Base-by-base conservation (phyloP, 2,113 vertebrate genomes). In the Tinamus guttatus region DNA sequence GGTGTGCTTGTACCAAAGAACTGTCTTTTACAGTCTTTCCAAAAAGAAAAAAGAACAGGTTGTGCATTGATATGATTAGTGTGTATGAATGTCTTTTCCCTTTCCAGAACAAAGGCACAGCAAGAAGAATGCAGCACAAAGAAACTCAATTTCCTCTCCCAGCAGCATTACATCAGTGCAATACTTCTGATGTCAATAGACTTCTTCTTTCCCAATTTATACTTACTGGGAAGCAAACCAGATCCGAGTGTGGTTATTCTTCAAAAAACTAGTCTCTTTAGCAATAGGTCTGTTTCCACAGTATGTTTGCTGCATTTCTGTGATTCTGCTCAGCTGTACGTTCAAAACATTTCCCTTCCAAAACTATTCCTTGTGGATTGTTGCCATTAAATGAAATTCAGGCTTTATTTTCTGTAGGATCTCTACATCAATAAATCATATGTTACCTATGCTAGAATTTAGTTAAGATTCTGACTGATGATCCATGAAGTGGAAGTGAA, bases 1-100 rank as follows among this genome's bases (percentile, higher is more conserved):
- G 70, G 32, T 18, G n/a, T 69, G 38, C 15, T 12, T 7, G 30
- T 56, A 64, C 52, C 74, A 5, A 21, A 51, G 64, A 67, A 38
- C 11, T 38, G 20, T 5, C 81, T 82, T 25, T 68, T n/a, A 25
- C 49, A 21, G 64, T n/a, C 38, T 41, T 36, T 3, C 32, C 5
- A 0, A 40, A 18, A 21, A 0, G 11, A 32, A 47, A 40, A 18
- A 21, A 0, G 13, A 28, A 38, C 34, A 68, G n/a, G 17, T 30
- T 15, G 24, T 38, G 60, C 34, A 38, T 27, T 30, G 45, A 7
- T 22, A 12, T n/a, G n/a, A 13, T 1, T 85, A 12, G 13, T 3
- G 10, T 4, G 0, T 5, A 20, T 2, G 1, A 45, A 65, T 15
- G 19, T 7, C n/a, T 52, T 21, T 47, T 65, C 49, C 25, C 8